Evolutionary conservation across 2,888 invertebrate genomes (phyloP).

Genomic region (Pammene fasciana): DNA sequence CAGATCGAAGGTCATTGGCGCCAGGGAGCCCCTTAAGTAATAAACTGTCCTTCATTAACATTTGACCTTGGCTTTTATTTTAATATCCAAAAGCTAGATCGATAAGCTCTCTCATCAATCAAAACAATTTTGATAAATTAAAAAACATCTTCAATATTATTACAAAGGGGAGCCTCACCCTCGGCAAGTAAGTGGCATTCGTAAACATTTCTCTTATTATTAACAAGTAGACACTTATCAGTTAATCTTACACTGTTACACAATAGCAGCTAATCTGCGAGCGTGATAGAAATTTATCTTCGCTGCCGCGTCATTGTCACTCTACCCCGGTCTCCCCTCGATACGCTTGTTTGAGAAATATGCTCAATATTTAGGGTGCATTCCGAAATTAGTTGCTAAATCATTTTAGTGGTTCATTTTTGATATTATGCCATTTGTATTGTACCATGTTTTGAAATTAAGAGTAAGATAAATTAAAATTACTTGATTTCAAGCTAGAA

Average conservation of each 20-base stretch:
- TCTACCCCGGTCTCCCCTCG: conserved; percentile 58
- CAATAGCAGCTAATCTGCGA: conserved; percentile 78
- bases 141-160: conserved; percentile 65
- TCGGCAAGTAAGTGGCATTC: conserved; percentile 40
- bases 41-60: background rate
- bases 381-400: conserved; percentile 50
- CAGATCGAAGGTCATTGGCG: too few species aligned
- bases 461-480: background rate
- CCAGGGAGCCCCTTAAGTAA: too few species aligned
- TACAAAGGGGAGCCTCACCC: conserved; percentile 49
- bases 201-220: conserved; percentile 77
- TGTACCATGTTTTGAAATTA: conserved; percentile 20
- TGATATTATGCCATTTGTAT: conserved; percentile 36
- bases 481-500: too few species aligned
- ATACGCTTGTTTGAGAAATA: conserved; percentile 54
- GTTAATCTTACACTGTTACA: conserved; percentile 79
- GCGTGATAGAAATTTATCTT: conserved; percentile 81
- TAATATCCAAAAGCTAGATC: background rate
- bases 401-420: conserved; percentile 46
- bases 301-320: conserved; percentile 70
- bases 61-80: background rate
- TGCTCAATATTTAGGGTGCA: conserved; percentile 58
- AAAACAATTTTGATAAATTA: conserved; percentile 40
- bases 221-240: conserved; percentile 80
- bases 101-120: conserved; percentile 27